Percentiles rank a stretch among this genome's conserved stretches.
Evolutionary conservation across 2,113 vertebrate genomes (phyloP).

Genomic region (Dipodomys merriami): DNA sequence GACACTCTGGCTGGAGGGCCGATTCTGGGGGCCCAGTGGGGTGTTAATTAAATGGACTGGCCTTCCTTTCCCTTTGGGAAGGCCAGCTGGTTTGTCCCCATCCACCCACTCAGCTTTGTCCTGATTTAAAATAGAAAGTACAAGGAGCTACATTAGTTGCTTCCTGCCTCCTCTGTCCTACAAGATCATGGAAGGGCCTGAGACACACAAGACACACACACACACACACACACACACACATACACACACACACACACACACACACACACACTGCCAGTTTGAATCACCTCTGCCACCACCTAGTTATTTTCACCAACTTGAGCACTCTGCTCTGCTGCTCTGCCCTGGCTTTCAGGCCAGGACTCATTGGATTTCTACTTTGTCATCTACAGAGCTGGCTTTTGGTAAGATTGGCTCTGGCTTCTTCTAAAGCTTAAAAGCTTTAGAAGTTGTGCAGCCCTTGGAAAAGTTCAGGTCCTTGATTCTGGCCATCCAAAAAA

Average conservation of each 20-base stretch:
- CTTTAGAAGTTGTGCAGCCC: neutral
- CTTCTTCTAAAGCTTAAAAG: neutral
- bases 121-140: neutral
- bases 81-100: neutral
- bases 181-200: neutral
- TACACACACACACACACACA: neutral
- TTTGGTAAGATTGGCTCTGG: neutral
- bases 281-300: neutral
- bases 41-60: constrained; percentile 47
- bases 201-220: neutral
- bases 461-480: neutral
- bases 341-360: neutral
- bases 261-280: too few species aligned
- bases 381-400: neutral
- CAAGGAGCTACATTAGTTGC: accelerated
- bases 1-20: constrained; percentile 9
- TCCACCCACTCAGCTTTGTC: neutral
- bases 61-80: neutral
- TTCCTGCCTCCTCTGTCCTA: neutral
- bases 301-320: neutral
- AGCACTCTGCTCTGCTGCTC: neutral
- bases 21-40: neutral
- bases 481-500: neutral
- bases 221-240: neutral
- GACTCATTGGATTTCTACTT: neutral